phyloP scores from a whole-genome alignment of 2,888 invertebrate species.

The Dicyrtoma fusca region DNA sequence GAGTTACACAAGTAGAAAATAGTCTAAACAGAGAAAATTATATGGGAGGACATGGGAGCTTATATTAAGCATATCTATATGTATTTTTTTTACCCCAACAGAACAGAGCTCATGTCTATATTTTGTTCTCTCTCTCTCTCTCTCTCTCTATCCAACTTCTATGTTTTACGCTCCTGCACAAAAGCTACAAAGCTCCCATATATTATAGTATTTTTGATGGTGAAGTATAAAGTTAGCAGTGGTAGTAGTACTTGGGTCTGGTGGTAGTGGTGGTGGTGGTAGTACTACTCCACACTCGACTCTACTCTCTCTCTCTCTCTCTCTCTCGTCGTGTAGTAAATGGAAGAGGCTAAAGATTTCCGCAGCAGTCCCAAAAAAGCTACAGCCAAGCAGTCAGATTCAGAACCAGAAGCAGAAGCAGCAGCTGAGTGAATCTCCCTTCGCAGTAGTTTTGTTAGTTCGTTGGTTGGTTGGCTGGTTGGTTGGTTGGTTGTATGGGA shows the following conservation, averaged over 20 bases:
- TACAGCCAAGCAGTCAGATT: no score
- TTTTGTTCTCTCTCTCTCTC: not conserved
- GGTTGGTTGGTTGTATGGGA: conserved; percentile 34
- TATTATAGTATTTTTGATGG: conserved; percentile 7
- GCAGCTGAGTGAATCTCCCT: conserved; percentile 29
- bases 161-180: not conserved
- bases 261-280: not conserved
- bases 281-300: conserved; percentile 24
- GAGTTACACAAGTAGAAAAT: no score
- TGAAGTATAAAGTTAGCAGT: conserved; percentile 4
- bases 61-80: not conserved
- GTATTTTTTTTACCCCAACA: no score
- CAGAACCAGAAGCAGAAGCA: conserved; percentile 1
- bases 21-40: no score
- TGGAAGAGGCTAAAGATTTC: conserved; percentile 41
- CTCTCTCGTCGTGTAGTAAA: conserved; percentile 25
- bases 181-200: not conserved
- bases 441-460: conserved; percentile 23
- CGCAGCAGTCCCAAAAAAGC: no score
- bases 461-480: not conserved
- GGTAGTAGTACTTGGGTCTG: conserved; percentile 18
- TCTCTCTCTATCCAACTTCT: not conserved
- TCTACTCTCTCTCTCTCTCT: conserved; percentile 6
- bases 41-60: not conserved
- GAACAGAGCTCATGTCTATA: no score